phyloP scores from a whole-genome alignment of 2,888 invertebrate species.

The Callimorpha dominula region DNA sequence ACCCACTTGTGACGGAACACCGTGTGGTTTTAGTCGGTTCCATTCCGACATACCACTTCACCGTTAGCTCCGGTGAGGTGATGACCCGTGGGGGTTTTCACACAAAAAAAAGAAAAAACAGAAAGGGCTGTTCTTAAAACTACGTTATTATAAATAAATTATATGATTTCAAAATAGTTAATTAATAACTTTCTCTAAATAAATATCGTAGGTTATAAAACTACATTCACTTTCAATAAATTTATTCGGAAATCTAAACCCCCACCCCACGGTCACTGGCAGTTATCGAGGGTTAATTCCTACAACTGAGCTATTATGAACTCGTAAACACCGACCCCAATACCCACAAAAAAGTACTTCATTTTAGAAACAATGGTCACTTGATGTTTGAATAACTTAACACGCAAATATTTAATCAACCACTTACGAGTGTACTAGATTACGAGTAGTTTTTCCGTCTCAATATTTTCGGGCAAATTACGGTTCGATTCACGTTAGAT shows the following conservation, averaged over 20 bases:
- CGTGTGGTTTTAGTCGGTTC: no score
- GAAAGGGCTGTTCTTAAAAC: no score
- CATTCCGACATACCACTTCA: no score
- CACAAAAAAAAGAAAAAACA: no score
- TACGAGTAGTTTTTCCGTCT: background rate
- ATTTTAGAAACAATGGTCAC: conserved; percentile 1
- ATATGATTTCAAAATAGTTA: no score
- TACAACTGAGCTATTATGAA: conserved; percentile 6
- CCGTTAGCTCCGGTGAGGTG: no score
- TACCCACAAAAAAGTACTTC: conserved; percentile 6
- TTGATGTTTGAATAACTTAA: conserved; percentile 3
- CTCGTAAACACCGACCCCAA: conserved; percentile 2
- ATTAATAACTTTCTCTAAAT: no score
- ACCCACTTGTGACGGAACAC: no score
- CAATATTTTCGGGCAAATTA: no score
- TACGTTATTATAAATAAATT: no score
- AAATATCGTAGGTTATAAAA: background rate
- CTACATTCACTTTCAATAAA: background rate
- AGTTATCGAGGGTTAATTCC: background rate
- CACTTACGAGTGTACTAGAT: conserved; percentile 1
- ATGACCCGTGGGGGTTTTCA: no score
- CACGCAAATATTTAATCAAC: conserved; percentile 14
- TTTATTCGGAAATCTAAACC: background rate
- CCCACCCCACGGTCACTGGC: background rate
- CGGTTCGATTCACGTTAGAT: no score